Base-by-base conservation (phyloP, 2,888 invertebrate genomes). In the Zeuzera pyrina region DNA sequence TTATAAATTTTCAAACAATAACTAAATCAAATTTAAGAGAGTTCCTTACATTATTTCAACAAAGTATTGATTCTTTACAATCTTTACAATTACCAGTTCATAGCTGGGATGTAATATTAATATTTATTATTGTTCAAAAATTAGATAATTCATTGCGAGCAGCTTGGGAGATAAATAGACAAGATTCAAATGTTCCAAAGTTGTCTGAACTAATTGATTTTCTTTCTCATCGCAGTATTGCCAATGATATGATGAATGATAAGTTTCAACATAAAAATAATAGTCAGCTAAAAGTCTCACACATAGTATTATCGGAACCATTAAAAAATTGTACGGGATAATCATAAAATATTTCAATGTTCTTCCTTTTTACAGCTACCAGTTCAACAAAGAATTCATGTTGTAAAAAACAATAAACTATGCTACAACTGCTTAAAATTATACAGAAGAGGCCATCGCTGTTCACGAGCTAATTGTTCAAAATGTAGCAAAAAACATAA, bases 361-460 rank as follows among this genome's bases (percentile, higher is more conserved):
- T 22, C 31, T 12, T n/a, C 2, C 14, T 31, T 11, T n/a, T 13
- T 30, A 22, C 21, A 31, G 16, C 10, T 31, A 1, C 4, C 25
- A 6, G 15, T 26, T 2, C n/a, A 3, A n/a, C 15, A 31, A 2
- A 25, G 31, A 1, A 31, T 31, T 15, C 15, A 25, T 8, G 25
- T 31, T 6, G 12, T 31, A 3, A 31, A 31, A 26, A 11, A 12
- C 3, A 16, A 31, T 26, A 10, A 5, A 2, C 19, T 31, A 24
- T 31, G 31, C 12, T 31, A 15, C 15, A 31, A 31, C 10, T 31
- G 31, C 15, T 25, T 31, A 26, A 25, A 31, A 29, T 29, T 25
- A 11, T 36, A 27, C 23, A 19, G 15, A 13, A 7, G 19, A 11
- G 29, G 24, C 11, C 36, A 36, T 25, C 27, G 24, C 11, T 33